Percentiles rank a stretch among this genome's conserved stretches.
phyloP scores from a whole-genome alignment of 64 coral and sea anemone genomes.

The Stylophora pistillata region DNA sequence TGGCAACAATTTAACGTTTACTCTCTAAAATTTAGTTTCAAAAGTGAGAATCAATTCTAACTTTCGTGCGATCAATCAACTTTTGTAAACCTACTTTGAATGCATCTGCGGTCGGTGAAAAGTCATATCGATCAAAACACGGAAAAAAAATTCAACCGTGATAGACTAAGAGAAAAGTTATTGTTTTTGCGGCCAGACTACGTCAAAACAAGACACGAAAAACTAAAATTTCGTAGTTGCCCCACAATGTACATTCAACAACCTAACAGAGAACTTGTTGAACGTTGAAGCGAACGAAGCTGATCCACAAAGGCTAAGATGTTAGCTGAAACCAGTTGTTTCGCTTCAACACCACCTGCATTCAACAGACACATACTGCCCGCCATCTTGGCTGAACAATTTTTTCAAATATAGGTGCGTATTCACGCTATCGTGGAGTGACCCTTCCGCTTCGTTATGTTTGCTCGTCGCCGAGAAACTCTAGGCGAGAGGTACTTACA shows the following conservation, averaged over 20 bases:
- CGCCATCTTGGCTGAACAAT: conserved; percentile 47
- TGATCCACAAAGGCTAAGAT: not conserved
- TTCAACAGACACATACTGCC: not conserved
- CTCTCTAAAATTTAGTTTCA: not conserved
- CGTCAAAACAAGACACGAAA: not conserved
- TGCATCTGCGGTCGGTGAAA: not conserved
- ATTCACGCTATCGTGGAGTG: conserved; percentile 17
- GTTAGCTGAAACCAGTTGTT: conserved; percentile 22
- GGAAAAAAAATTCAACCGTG: not conserved
- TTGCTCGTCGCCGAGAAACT: conserved; percentile 1
- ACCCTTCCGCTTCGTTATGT: conserved; percentile 10
- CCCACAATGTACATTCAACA: not conserved
- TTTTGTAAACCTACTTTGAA: not conserved
- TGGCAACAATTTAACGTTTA: not conserved
- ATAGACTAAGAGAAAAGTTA: not conserved
- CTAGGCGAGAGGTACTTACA: not conserved
- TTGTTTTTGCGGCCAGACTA: not conserved
- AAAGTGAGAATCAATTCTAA: not conserved
- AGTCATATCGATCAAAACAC: not conserved
- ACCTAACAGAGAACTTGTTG: not conserved
- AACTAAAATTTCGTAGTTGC: not conserved
- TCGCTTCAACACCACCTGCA: conserved; percentile 6
- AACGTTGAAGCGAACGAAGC: not conserved
- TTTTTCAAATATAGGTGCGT: conserved; percentile 36
- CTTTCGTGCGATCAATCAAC: not conserved